Base-by-base conservation (phyloP, 2,113 vertebrate genomes). In the Chauna torquata region DNA sequence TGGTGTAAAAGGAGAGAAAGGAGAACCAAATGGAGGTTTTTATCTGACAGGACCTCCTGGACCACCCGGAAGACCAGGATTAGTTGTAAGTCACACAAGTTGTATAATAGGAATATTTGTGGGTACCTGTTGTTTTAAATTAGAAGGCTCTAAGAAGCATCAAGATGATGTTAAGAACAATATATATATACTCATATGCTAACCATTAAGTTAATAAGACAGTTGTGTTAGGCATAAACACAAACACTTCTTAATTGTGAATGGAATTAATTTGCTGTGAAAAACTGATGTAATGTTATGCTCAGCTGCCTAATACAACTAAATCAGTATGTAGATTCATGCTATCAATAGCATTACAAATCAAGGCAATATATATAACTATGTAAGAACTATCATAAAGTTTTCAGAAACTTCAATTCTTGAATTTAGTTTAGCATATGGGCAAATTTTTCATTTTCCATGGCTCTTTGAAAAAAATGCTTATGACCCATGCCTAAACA, bases 1-100 rank as follows among this genome's bases (percentile, higher is more conserved):
- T 59, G 98, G 99, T 44, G 79, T 98, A 86, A 98, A 98, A 95
- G 99, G 99, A 96, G 99, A 99, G 92, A 98, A 98, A 93, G 99
- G 99, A 91, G 99, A 99, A 42, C 85, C 98, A 49, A 94, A 83
- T 13, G 70, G 94, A 55, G 96, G 96, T 0, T 93, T 97, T 96
- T 96, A 97, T 32, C 88, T 97, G 54, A 96, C 97, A 3, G 99
- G 99, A 34, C 97, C 94, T 55, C 98, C 98, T 55, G 99, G 99
- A 49, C 86, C 96, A 13, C 98, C 98, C 3, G 99, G 99, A 91
- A 98, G 86, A 96, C 98, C 98, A 7, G 99, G 99, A 69, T 88
- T 96, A 40, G 94, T 97, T 95, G 99, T 99, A 97, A 98, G 99
- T 98, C 75, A 82, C 1, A 3, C 65, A 79, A 70, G 11, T 19